These are phyloP conservation scores for Thera obeliscata DNA, from an alignment of 2,888 invertebrate genomes.

Conservation along the genomic window DNA sequence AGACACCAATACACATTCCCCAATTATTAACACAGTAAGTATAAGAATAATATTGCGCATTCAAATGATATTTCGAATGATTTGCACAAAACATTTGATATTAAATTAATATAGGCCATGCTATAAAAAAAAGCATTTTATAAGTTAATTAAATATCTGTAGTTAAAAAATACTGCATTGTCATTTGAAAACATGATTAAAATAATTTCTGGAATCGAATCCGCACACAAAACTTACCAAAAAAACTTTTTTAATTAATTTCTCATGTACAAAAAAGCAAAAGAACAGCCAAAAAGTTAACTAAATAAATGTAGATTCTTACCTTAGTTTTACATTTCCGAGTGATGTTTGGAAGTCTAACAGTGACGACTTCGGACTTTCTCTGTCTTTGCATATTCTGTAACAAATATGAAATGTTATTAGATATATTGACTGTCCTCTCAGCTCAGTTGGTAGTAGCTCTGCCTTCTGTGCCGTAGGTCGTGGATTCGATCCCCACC, in stretches of 20 bases:
- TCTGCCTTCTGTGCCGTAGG: no score
- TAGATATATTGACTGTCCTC: neutral
- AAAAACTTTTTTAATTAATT: no score
- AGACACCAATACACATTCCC: neutral
- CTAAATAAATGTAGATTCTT: conserved; percentile 29
- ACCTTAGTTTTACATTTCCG: conserved; percentile 75
- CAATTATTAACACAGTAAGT: neutral
- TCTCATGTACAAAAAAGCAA: no score
- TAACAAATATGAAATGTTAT: conserved; percentile 1
- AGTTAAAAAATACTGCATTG: no score
- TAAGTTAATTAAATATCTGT: no score
- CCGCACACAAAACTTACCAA: no score
- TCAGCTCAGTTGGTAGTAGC: neutral
- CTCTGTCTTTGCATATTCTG: conserved; percentile 78
- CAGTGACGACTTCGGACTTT: conserved; percentile 65
- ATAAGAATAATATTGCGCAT: conserved; percentile 8
- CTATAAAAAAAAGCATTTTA: neutral
- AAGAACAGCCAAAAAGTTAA: neutral
- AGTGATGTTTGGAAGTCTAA: conserved; percentile 63
- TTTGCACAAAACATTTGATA: conserved; percentile 1
- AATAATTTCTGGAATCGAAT: no score
- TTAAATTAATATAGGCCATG: conserved; percentile 4
- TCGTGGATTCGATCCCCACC: no score
- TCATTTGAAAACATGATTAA: no score
- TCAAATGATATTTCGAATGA: conserved; percentile 14